Percentiles rank a stretch among this genome's conserved stretches.
These are phyloP conservation scores for Amiota communis DNA, from an alignment of 2,888 invertebrate genomes.

Conservation along the genomic window DNA sequence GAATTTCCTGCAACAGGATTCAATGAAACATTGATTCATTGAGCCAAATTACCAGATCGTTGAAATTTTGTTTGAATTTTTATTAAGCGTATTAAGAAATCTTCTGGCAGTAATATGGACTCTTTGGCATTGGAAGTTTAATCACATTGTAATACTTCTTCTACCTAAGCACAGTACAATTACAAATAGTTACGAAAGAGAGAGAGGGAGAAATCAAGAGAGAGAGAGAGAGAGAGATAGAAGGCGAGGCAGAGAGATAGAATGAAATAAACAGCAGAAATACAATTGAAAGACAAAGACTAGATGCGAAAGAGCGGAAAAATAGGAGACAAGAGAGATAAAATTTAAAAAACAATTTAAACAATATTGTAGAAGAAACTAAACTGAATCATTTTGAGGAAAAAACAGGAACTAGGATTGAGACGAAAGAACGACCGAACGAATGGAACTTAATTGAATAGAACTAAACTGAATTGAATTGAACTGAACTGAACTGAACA, in stretches of 20 bases:
- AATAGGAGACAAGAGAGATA: neutral
- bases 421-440: neutral
- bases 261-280: too few relatives aligned
- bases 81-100: constrained; percentile 72
- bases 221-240: neutral
- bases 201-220: neutral
- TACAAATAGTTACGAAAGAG: neutral
- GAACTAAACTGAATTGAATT: too few relatives aligned
- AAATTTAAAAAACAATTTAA: constrained; percentile 22
- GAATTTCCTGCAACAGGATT: constrained; percentile 43
- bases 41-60: constrained; percentile 31
- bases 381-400: neutral
- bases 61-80: constrained; percentile 27
- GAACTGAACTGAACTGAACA: too few relatives aligned
- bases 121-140: constrained; percentile 65
- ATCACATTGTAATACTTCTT: neutral
- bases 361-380: constrained; percentile 21
- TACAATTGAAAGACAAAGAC: too few relatives aligned
- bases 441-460: too few relatives aligned
- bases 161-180: too few relatives aligned
- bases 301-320: neutral
- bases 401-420: neutral
- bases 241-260: neutral
- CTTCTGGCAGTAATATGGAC: constrained; percentile 73
- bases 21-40: neutral